These are phyloP conservation scores for Tenthredo livida DNA, from an alignment of 2,888 invertebrate species.

Conservation along the genomic window DNA sequence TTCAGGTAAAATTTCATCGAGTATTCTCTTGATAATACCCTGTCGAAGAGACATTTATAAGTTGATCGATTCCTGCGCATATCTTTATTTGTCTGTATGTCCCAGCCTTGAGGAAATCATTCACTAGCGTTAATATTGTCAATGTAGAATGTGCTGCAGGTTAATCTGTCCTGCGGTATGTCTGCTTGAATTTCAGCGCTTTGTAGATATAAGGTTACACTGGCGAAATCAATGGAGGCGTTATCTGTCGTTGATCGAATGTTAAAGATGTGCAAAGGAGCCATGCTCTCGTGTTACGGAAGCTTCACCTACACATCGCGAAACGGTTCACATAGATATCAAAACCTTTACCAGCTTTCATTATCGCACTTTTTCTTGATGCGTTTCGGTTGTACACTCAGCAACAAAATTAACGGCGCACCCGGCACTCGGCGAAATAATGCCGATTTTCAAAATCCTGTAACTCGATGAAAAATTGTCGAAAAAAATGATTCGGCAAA, in stretches of 20 bases:
- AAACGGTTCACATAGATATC: no score
- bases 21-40: not conserved
- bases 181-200: not conserved
- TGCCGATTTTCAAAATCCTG: no score
- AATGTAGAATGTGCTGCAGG: not conserved
- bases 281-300: not conserved
- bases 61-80: not conserved
- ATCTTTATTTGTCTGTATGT: not conserved
- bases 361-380: no score
- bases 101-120: conserved; percentile 13
- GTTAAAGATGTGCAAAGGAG: conserved; percentile 14
- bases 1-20: not conserved
- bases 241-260: conserved; percentile 7
- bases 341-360: no score
- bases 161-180: not conserved
- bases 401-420: no score
- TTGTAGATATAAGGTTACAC: not conserved
- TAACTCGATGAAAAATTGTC: no score
- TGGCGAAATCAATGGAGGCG: conserved; percentile 5
- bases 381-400: no score
- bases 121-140: not conserved
- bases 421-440: no score
- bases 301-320: not conserved
- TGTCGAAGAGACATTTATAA: not conserved
- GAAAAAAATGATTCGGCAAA: no score